Conservation (phyloP, 2,888 invertebrate genomes). For the Andrena hattorfiana region DNA sequence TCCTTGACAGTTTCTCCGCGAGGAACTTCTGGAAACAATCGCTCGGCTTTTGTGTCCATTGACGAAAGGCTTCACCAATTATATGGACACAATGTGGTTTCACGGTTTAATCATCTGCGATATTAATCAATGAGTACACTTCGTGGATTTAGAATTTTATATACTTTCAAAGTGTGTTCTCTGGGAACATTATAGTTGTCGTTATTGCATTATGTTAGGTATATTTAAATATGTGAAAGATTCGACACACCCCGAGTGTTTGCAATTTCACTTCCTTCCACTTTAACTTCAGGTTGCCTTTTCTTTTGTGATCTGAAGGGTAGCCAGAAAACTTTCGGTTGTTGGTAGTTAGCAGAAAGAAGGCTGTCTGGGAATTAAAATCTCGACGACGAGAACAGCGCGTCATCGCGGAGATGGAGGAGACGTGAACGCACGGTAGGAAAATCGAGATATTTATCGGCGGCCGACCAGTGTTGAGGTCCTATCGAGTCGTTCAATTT, state of each 20-base stretch:
- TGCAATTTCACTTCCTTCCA: not conserved
- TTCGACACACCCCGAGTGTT: too few species aligned
- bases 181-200: too few species aligned
- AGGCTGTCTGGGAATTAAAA: slow-evolving; percentile 2
- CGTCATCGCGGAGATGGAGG: slow-evolving; percentile 47
- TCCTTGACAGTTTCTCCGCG: slow-evolving; percentile 10
- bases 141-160: too few species aligned
- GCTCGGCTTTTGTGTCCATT: slow-evolving; percentile 14
- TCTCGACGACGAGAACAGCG: slow-evolving; percentile 12
- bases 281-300: not conserved
- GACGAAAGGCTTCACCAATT: not conserved
- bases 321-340: not conserved
- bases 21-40: slow-evolving; percentile 1
- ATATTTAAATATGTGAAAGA: too few species aligned
- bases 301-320: not conserved
- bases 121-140: not conserved
- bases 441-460: slow-evolving; percentile 63
- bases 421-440: slow-evolving; percentile 58
- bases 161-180: too few species aligned
- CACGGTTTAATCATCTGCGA: slow-evolving; percentile 5
- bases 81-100: not conserved
- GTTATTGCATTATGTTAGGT: too few species aligned
- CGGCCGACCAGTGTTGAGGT: slow-evolving; percentile 41
- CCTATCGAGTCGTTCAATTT: slow-evolving; percentile 72
- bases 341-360: too few species aligned